These are phyloP conservation scores for Scytalopus superciliaris DNA, from an alignment of 2,113 vertebrate genomes.

Conservation along the genomic window DNA sequence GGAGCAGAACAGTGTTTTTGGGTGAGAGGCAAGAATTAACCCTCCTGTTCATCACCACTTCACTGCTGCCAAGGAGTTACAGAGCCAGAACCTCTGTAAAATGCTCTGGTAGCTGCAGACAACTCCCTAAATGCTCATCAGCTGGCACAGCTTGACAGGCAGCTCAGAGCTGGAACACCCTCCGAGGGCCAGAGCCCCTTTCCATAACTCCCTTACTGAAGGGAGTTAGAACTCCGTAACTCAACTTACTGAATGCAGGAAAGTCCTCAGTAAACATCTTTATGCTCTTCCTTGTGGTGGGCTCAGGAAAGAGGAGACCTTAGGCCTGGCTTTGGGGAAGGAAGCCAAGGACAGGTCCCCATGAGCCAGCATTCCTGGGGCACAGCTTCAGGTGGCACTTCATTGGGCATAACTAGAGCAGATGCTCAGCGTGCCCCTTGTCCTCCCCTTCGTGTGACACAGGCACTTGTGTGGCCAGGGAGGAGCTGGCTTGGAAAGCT, in stretches of 20 bases:
- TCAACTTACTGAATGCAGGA: not conserved
- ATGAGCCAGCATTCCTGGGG: not conserved
- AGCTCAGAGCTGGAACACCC: not conserved
- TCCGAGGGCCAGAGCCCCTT: not conserved
- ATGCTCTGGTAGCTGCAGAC: not conserved
- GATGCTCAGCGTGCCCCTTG: not conserved
- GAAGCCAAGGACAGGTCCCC: not conserved
- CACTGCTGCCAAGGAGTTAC: not conserved
- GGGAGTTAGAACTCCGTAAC: too few relatives aligned
- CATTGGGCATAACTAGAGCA: accelerated
- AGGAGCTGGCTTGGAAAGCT: not conserved
- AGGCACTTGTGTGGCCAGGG: not conserved
- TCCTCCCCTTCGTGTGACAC: not conserved
- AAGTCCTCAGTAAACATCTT: not conserved
- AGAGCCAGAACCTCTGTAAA: not conserved
- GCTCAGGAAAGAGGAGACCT: not conserved
- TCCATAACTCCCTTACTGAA: not conserved
- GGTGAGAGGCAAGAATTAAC: not conserved
- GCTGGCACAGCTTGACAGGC: not conserved
- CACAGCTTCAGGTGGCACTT: not conserved
- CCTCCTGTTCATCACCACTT: not conserved
- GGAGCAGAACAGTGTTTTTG: not conserved
- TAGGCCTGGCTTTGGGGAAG: not conserved
- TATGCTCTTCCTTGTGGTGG: not conserved
- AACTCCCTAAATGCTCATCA: not conserved